Evolutionary conservation across 2,888 invertebrate genomes (phyloP).

Genomic region (Amblyjoppa proteus): DNA sequence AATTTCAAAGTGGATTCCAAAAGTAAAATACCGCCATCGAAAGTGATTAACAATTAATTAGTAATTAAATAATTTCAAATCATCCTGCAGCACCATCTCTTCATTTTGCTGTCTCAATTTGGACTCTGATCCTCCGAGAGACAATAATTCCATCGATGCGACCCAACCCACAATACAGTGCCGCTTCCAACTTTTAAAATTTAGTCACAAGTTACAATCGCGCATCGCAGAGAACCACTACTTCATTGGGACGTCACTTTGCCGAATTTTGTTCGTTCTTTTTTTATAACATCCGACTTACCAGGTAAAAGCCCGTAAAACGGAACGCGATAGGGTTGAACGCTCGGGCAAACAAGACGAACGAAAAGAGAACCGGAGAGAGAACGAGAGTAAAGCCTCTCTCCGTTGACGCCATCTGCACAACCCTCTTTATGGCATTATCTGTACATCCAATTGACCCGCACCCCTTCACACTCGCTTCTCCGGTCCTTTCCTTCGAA

Average conservation of each 20-base stretch:
- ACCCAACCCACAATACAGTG: background rate
- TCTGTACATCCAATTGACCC: slow-evolving; percentile 65
- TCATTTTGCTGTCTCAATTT: too few relatives aligned
- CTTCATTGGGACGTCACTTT: background rate
- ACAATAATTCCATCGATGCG: too few relatives aligned
- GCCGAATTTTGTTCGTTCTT: background rate
- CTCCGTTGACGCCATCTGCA: slow-evolving; percentile 72
- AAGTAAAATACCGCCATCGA: background rate
- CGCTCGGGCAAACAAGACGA: slow-evolving; percentile 74
- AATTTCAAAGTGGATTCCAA: too few relatives aligned
- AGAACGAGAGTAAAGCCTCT: slow-evolving; percentile 10
- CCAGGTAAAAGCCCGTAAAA: slow-evolving; percentile 71
- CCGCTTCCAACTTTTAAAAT: background rate
- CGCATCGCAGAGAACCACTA: background rate
- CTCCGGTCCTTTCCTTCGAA: slow-evolving; percentile 15
- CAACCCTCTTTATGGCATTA: slow-evolving; percentile 75
- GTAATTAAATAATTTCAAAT: too few relatives aligned
- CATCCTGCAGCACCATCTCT: too few relatives aligned
- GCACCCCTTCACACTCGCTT: slow-evolving; percentile 31
- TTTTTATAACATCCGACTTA: background rate
- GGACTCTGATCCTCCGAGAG: too few relatives aligned
- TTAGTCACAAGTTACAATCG: background rate
- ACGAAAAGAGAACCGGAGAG: slow-evolving; percentile 21
- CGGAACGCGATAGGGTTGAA: slow-evolving; percentile 73
- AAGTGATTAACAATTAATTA: too few relatives aligned